Base-by-base conservation (phyloP, 1,140 invertebrate species). In the Cydia pomonella region DNA sequence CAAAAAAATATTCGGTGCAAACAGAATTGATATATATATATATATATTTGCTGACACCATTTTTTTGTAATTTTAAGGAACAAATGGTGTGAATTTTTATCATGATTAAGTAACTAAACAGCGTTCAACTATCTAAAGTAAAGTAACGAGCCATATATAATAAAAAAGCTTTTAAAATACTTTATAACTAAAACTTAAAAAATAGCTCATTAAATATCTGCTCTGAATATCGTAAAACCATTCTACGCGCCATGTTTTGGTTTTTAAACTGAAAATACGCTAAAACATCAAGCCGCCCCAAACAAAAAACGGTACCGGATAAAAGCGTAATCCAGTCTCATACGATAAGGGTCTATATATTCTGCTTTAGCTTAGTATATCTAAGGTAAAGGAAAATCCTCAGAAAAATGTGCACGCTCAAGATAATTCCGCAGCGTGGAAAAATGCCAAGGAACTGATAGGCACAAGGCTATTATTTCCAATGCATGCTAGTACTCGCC, bases 391-490 rank as follows among this genome's bases (percentile, higher is more conserved):
- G 29, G 64, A 69, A 69, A 69, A 69, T 41, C 64, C 64, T 69
- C 29, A 69, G 64, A 69, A 69, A 69, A 69, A 69, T 69, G 64
- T 69, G 64, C 64, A 27, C 64, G 64, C 64, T 69, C 64, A 33
- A 69, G 64, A 69, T 69, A 69, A 69, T 69, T 9, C 64, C 29
- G 64, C 23, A 16, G 18, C 18, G 64, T 69, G 64, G 64, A 69
- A 27, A 69, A 69, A 69, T 69, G 64, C 64, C 64, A 69, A 69
- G 27, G 64, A 33, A 69, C 64, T 69, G 64, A 69, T 69, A 69
- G 64, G 64, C 64, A 5, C 29, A 33, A 33, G 13, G 64, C n/a
- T 23, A 23, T 23, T 59, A 10, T 59, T 59, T 59, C 3, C 53
- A 59, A 23, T n/a, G 53, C 53, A 6, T 59, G 21, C 21, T 59